Evolutionary conservation across 1,140 invertebrate species (phyloP).

Genomic region (Drosophila lacertosa): DNA sequence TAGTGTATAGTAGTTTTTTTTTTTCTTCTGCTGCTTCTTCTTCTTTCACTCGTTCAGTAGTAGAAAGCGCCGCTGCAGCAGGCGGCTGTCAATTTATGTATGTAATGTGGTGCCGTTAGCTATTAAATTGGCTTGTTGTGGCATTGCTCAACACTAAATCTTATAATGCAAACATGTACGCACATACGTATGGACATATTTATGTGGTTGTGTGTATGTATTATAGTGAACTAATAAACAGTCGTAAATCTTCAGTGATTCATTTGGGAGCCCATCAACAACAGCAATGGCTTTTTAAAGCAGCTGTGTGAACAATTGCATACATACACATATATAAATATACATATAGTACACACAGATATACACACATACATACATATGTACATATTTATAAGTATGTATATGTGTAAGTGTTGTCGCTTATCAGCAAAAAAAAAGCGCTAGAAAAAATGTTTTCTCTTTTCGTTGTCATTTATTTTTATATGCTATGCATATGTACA

Average conservation of each 20-base stretch:
- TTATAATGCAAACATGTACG: constrained; percentile 13
- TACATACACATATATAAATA: constrained; percentile 2
- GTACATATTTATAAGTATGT: constrained; percentile 19
- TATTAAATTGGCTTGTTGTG: constrained; percentile 19
- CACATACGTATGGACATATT: background rate
- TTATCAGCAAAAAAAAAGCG: constrained; percentile 72
- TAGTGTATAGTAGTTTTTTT: constrained; percentile 24
- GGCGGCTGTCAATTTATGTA: constrained; percentile 9
- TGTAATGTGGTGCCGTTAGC: constrained; percentile 25
- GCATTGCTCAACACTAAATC: constrained; percentile 34
- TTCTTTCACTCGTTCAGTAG: background rate
- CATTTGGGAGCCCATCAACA: constrained; percentile 20
- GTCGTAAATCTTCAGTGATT: constrained; percentile 42
- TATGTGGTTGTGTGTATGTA: background rate
- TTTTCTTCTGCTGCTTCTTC: background rate
- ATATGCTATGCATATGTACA: constrained; percentile 58
- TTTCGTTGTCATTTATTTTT: constrained; percentile 75
- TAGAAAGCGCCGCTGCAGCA: constrained; percentile 46
- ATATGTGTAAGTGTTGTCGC: constrained; percentile 57
- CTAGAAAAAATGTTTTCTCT: constrained; percentile 80
- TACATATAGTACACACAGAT: constrained; percentile 24
- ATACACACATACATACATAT: background rate
- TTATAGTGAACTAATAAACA: constrained; percentile 32
- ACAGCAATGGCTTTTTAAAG: constrained; percentile 20
- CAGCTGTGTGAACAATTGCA: constrained; percentile 30